These are phyloP conservation scores for Hipparchia sbordonii DNA, from an alignment of 2,888 invertebrate genomes.

Conservation along the genomic window DNA sequence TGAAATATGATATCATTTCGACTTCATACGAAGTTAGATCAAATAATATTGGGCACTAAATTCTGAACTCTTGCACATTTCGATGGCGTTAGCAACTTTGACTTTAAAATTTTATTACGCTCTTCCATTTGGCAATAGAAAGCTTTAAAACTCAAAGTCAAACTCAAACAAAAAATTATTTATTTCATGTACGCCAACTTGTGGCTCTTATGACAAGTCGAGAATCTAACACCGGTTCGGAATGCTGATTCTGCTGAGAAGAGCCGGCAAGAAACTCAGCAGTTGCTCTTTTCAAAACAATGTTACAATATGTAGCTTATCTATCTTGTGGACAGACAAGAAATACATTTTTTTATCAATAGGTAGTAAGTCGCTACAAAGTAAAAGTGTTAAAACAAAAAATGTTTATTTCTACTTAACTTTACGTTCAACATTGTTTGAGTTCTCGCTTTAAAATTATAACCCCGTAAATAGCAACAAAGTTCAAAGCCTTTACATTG, in stretches of 20 bases:
- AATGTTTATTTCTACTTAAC: constrained; percentile 1
- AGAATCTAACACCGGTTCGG: too few relatives aligned
- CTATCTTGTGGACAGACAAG: too few relatives aligned
- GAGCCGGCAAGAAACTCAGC: too few relatives aligned
- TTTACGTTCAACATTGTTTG: constrained; percentile 20
- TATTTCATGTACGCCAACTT: too few relatives aligned
- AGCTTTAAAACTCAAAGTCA: not conserved
- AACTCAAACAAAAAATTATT: too few relatives aligned
- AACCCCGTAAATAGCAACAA: constrained; percentile 25
- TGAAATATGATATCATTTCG: constrained; percentile 36
- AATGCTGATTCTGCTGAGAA: too few relatives aligned
- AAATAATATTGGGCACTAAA: constrained; percentile 34
- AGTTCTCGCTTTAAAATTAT: constrained; percentile 24
- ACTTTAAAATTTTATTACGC: constrained; percentile 19
- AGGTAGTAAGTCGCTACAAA: too few relatives aligned
- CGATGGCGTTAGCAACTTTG: constrained; percentile 19
- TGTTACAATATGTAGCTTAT: too few relatives aligned
- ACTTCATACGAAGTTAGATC: constrained; percentile 30
- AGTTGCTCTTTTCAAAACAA: too few relatives aligned
- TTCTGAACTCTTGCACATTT: constrained; percentile 26
- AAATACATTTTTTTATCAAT: too few relatives aligned
- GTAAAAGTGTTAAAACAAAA: too few relatives aligned
- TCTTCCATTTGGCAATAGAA: constrained; percentile 9
- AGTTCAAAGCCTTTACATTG: constrained; percentile 13
- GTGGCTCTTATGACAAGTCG: too few relatives aligned